These are phyloP conservation scores for Sinohyriopsis cumingii DNA, from an alignment of 2,888 invertebrate species.

Conservation along the genomic window DNA sequence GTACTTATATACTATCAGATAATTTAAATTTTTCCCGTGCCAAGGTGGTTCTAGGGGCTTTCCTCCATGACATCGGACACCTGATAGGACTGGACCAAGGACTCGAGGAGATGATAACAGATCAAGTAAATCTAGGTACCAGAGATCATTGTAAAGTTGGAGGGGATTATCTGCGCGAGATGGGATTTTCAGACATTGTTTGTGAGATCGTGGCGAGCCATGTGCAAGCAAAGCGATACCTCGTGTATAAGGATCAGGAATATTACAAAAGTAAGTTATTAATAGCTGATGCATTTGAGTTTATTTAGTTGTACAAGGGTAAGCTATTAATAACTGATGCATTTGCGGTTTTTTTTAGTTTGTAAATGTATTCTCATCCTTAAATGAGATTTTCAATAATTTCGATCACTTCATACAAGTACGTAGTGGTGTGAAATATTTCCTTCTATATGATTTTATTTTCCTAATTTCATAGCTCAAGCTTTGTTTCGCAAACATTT, in stretches of 20 bases:
- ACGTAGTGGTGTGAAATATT: too few relatives aligned
- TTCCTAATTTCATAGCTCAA: too few relatives aligned
- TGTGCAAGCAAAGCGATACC: constrained; percentile 59
- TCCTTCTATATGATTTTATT: too few relatives aligned
- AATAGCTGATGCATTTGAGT: background rate
- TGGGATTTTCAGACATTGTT: constrained; percentile 40
- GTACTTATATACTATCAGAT: too few relatives aligned
- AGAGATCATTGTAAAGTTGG: constrained; percentile 46
- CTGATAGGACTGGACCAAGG: constrained; percentile 38
- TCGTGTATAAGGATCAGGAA: constrained; percentile 40
- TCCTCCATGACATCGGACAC: constrained; percentile 60
- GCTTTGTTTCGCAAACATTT: too few relatives aligned
- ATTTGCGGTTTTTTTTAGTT: background rate
- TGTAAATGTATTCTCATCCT: background rate
- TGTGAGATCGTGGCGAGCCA: constrained; percentile 49
- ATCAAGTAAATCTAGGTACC: constrained; percentile 39
- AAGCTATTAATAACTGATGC: constrained; percentile 5
- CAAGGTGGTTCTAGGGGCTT: constrained; percentile 49
- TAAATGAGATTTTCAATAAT: background rate
- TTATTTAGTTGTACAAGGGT: constrained; percentile 25
- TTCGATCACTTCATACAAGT: background rate
- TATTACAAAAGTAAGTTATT: constrained; percentile 47
- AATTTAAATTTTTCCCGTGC: background rate
- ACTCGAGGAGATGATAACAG: constrained; percentile 40
- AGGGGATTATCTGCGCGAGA: constrained; percentile 35